Percentiles rank a stretch among this genome's conserved stretches.
Evolutionary conservation across 2,113 vertebrate genomes (phyloP).

Genomic region (Arothron firmamentum): DNA sequence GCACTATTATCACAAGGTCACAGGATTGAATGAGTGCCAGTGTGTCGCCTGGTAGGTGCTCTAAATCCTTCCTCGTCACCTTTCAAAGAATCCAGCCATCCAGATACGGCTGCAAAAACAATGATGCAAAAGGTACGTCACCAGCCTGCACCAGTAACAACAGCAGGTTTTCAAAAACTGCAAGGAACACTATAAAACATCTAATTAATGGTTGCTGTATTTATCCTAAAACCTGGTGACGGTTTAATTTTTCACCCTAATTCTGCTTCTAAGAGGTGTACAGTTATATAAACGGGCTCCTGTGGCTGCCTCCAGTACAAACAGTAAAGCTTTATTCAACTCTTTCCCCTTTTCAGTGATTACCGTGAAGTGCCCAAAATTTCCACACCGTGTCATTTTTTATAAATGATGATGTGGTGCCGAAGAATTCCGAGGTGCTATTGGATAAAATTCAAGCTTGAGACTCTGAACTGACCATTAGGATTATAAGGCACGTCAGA

Average conservation of each 20-base stretch:
- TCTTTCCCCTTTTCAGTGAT: constrained; percentile 29
- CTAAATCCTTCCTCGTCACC: not conserved
- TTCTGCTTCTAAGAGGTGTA: constrained; percentile 27
- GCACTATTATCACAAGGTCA: not conserved
- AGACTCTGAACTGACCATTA: not conserved
- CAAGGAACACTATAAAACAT: constrained; percentile 43
- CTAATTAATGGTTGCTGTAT: constrained; percentile 51
- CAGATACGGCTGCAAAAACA: constrained; percentile 14
- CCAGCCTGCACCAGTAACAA: not conserved
- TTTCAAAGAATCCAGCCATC: constrained; percentile 2
- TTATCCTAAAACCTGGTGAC: constrained; percentile 41
- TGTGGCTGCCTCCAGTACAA: constrained; percentile 23
- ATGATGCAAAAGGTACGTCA: constrained; percentile 4
- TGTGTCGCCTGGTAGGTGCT: too few species aligned
- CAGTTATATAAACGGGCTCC: constrained; percentile 55
- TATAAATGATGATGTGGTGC: not conserved
- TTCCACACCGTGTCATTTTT: not conserved
- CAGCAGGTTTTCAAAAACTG: constrained; percentile 22
- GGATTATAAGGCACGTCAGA: not conserved
- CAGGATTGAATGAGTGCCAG: not conserved
- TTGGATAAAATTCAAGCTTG: not conserved
- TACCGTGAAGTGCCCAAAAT: not conserved
- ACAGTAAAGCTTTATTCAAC: constrained; percentile 24
- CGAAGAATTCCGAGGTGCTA: too few species aligned
- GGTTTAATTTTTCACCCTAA: constrained; percentile 31